phyloP scores from a whole-genome alignment of 53 echinoderm and acorn worm genomes.

The Mesocentrotus franciscanus region DNA sequence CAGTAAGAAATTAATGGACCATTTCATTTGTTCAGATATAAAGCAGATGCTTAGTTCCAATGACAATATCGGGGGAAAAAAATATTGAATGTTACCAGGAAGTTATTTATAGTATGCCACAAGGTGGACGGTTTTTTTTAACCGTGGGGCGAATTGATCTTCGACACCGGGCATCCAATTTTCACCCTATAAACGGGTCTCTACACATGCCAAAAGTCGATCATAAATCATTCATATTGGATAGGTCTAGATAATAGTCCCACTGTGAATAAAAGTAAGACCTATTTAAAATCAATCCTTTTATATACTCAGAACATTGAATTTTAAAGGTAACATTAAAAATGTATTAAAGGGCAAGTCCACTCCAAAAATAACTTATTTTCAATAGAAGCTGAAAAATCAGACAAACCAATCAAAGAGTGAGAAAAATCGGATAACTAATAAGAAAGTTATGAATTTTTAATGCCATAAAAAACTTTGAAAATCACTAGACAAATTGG shows the following conservation, averaged over 20 bases:
- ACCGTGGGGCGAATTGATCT: neutral
- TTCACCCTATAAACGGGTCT: neutral
- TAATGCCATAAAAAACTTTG: too few relatives aligned
- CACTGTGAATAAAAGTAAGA: neutral
- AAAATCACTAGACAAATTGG: too few relatives aligned
- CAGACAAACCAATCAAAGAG: too few relatives aligned
- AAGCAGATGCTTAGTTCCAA: too few relatives aligned
- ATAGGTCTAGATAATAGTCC: neutral
- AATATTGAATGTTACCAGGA: too few relatives aligned
- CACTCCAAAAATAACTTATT: too few relatives aligned
- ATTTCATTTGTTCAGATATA: too few relatives aligned
- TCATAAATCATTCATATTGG: neutral
- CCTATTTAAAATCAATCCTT: neutral
- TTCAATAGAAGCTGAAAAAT: too few relatives aligned
- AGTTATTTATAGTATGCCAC: neutral
- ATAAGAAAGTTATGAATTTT: too few relatives aligned
- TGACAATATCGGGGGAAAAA: too few relatives aligned
- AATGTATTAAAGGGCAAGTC: neutral
- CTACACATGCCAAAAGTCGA: neutral
- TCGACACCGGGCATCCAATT: neutral
- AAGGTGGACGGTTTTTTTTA: neutral
- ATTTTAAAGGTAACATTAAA: neutral
- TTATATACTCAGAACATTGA: neutral
- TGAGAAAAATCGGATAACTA: too few relatives aligned
- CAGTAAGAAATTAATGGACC: too few relatives aligned